Base-by-base conservation (phyloP, 2,888 invertebrate species). In the Agrotis segetum region DNA sequence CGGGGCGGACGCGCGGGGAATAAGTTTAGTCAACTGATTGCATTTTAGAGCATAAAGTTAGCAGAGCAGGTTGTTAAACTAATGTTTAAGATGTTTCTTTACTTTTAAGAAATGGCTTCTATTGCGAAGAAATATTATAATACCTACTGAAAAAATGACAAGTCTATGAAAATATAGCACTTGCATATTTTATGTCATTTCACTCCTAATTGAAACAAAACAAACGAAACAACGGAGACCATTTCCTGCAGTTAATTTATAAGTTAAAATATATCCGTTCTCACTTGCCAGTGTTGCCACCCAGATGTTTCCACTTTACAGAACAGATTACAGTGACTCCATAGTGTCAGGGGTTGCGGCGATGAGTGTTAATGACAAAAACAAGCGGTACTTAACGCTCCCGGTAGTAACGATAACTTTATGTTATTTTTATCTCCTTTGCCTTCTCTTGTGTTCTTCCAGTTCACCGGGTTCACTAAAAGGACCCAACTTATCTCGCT, bases 291-390 rank as follows among this genome's bases (percentile, higher is more conserved):
- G n/a, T 49, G 58, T 53, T n/a, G 9, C n/a, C 19, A 21, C 19
- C 53, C 62, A 62, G 49, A 67, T 78, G 56, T 65, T 59, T 65
- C n/a, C 19, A 68, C 16, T 73, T 52, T 29, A 53, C 29, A 47
- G 6, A 53, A 66, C 24, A 65, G 59, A 71, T 58, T 4, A 53
- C 9, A 61, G 11, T 17, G 13, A 34, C 2, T 49, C 13, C 17
- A 46, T 50, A 56, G 52, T 49, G 49, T 64, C 24, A 50, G 53
- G 29, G 63, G 62, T 70, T 17, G 11, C 2, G n/a, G 46, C 29
- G 14, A 53, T 63, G 56, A 60, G 62, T 69, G 69, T 49, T 74
- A 63, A 74, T 70, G 74, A 64, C 46, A 64, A 71, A 63, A 62
- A 53, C 84, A 76, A 71, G 58, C n/a, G 47, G 1, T 49, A 4